Evolutionary conservation across 1,140 invertebrate genomes (phyloP).

Genomic region (Argopecten irradians): DNA sequence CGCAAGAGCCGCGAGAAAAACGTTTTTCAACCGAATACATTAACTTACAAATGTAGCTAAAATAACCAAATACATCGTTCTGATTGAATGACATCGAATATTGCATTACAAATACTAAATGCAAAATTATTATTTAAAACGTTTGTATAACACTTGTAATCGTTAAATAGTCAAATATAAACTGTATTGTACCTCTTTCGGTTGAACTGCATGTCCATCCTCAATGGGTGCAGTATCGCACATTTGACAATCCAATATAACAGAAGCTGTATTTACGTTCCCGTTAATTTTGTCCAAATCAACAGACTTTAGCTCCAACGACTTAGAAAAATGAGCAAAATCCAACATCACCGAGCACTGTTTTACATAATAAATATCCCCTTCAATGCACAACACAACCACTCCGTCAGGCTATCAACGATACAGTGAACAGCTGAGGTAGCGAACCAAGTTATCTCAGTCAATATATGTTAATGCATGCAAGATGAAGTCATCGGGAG

Average conservation of each 20-base stretch:
- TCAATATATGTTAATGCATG: slow-evolving; percentile 14
- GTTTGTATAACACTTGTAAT: no score
- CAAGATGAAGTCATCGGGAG: slow-evolving; percentile 20
- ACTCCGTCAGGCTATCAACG: not conserved
- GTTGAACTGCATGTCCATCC: not conserved
- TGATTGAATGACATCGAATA: no score
- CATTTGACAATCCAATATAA: slow-evolving; percentile 2
- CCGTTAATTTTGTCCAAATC: slow-evolving; percentile 15
- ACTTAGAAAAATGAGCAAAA: not conserved
- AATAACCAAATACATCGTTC: no score
- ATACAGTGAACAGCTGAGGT: not conserved
- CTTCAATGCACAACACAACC: not conserved
- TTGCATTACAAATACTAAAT: no score
- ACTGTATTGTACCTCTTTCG: not conserved
- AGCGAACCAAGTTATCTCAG: not conserved
- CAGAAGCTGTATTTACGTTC: not conserved
- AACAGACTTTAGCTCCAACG: not conserved
- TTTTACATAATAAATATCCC: not conserved
- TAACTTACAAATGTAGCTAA: no score
- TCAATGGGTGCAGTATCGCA: not conserved
- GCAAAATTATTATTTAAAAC: no score
- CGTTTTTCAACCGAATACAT: no score
- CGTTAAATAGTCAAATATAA: no score
- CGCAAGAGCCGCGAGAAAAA: no score
- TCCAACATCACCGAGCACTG: slow-evolving; percentile 1